Evolutionary conservation across 2,797 vertebrate species (phyloP), one percentile per base, ranked within the genome.

Genomic region (Pseudomugil tenellus): DNA sequence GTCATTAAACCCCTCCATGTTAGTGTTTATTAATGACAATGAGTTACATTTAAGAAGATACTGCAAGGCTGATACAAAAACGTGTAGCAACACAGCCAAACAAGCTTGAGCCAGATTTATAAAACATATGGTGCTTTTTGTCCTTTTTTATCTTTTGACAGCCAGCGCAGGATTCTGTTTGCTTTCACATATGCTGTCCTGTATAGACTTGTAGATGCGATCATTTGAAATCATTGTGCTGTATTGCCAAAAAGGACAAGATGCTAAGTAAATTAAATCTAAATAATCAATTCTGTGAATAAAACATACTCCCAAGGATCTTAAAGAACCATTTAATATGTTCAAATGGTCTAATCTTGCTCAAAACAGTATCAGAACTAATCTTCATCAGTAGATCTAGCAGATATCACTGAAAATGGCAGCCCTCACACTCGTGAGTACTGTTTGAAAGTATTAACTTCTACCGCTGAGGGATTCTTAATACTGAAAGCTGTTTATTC

Each of bases 211-310:
- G 62, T 49, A 21, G 4, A 28, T 29, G 34, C 28, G 8, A n/a
- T 0, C 2, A 32, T 67, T 56, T 70, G 10, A 34, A 53, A 77
- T 73, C 31, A 32, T 19, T 54, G 28, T 3, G 23, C 16, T 55
- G 58, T 35, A 43, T 60, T 26, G 41, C 46, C 35, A 29, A 37
- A 58, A 23, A 31, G 48, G 19, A 49, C n/a, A 58, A 56, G 41
- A 66, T 4, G 1, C 32, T 19, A 8, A 5, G 11, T 58, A 64
- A 52, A 61, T 62, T 8, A 55, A 62, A 66, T 59, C 21, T 53
- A 76, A 70, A 72, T 25, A 11, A 11, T 1, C 23, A 23, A 12
- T 49, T 49, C 21, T 49, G 46, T n/a, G 17, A 51, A 23, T 12
- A 2, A 14, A 51, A 51, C 2, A 12, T 23, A 48, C 9, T 11